Percentiles rank a stretch among this genome's conserved stretches.
phyloP scores from a whole-genome alignment of 2,113 vertebrate species.

The Blennius ocellaris region DNA sequence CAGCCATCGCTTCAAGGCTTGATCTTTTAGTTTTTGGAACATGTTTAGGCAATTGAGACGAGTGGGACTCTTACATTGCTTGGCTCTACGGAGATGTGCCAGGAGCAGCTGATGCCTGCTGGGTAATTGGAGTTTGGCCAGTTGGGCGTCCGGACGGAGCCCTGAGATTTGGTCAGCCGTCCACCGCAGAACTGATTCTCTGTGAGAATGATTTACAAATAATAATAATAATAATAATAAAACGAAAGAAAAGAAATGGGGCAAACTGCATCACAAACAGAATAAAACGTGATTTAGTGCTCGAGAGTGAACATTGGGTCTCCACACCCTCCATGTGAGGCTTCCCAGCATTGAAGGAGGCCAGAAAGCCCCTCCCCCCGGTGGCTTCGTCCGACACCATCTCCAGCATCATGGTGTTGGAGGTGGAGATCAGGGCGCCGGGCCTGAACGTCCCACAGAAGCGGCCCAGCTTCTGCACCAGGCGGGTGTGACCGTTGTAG shows the following conservation, averaged over 20 bases:
- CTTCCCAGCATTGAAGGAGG: slow-evolving; percentile 86
- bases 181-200: slow-evolving; percentile 93
- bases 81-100: slow-evolving; percentile 90
- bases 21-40: too few species aligned
- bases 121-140: slow-evolving; percentile 92
- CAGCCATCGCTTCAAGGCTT: too few species aligned
- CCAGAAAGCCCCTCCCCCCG: slow-evolving; percentile 88
- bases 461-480: slow-evolving; percentile 87
- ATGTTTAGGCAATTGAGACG: too few species aligned
- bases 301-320: not conserved
- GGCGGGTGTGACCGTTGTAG: slow-evolving; percentile 85
- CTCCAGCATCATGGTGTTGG: slow-evolving; percentile 89
- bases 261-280: too few species aligned
- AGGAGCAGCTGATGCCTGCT: slow-evolving; percentile 93
- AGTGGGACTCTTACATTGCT: slow-evolving; percentile 82
- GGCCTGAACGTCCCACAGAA: slow-evolving; percentile 94
- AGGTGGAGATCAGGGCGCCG: slow-evolving; percentile 88
- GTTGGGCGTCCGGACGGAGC: slow-evolving; percentile 90
- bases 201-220: slow-evolving; percentile 50
- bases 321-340: slow-evolving; percentile 85
- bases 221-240: not conserved
- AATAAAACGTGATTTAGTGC: too few species aligned
- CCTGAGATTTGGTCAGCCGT: slow-evolving; percentile 87
- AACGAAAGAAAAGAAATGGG: too few species aligned
- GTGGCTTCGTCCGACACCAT: slow-evolving; percentile 87